Base-by-base conservation (phyloP, 2,888 invertebrate species). In the Lymantria monacha region DNA sequence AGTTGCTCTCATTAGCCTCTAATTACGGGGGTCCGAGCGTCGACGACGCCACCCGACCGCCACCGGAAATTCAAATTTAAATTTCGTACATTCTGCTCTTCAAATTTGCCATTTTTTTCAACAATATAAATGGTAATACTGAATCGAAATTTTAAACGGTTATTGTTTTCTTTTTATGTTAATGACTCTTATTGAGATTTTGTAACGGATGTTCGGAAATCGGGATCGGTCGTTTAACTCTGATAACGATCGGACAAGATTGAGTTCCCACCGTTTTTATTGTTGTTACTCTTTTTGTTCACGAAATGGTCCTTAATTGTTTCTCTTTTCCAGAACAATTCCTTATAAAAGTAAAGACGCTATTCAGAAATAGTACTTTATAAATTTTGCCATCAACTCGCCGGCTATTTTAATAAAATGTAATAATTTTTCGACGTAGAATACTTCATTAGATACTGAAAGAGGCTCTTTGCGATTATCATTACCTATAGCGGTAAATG, bases 81-180 rank as follows among this genome's bases (percentile, higher is more conserved):
- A 69, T 67, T 83, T 83, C 84, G 86, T 84, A 88, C 81, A 79
- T 76, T 80, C 81, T 61, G 66, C 71, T 79, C 77, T 80, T 76
- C 72, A 83, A 83, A 87, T 85, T 85, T 85, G 82, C 82, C 78
- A 85, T 86, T 87, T 87, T 83, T 66, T 74, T 79, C 76, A 82
- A 85, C 10, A 15, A 85, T 87, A 87, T 87, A 83, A 85, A 83
- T 69, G 74, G 79, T 79, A 80, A 81, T 76, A 74, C 79, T 80
- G 78, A 81, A 84, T 79, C 83, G 80, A 85, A 76, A 85, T 87
- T 88, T 88, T 85, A 86, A 89, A 90, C 79, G 86, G 87, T 88
- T 90, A 89, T 87, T 88, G 87, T 91, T 87, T 84, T 83, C 82
- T 85, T 87, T 90, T 91, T 88, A 90, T 88, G 87, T 81, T 89